These are phyloP conservation scores for Bembecia ichneumoniformis DNA, from an alignment of 2,888 invertebrate genomes.

Conservation along the genomic window DNA sequence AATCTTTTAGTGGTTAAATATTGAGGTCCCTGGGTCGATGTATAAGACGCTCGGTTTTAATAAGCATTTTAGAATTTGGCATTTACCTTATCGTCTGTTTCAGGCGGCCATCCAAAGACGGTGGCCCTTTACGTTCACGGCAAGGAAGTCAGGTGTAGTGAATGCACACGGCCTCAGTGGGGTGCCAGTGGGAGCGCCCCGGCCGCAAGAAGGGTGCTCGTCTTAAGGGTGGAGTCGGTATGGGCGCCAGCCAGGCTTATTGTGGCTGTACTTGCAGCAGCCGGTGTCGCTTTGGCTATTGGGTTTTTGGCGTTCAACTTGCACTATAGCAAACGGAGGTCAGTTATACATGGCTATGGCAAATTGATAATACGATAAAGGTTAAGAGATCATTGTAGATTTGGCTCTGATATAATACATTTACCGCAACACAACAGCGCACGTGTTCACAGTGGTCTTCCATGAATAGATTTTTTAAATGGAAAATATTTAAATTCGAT, in stretches of 20 bases:
- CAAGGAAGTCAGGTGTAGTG: constrained; percentile 75
- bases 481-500: too few species aligned
- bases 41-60: too few species aligned
- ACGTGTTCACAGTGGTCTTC: too few species aligned
- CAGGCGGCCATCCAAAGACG: constrained; percentile 78
- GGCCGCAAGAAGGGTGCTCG: constrained; percentile 82
- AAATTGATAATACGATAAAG: too few species aligned
- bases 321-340: constrained; percentile 85
- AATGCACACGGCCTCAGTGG: constrained; percentile 79
- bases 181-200: constrained; percentile 82
- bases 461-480: too few species aligned
- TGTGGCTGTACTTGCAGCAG: constrained; percentile 79
- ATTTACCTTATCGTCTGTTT: constrained; percentile 7
- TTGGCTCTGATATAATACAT: too few species aligned
- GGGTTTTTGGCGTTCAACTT: constrained; percentile 86
- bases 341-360: constrained; percentile 26
- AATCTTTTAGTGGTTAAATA: too few species aligned
- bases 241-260: constrained; percentile 82
- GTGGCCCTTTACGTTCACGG: constrained; percentile 80
- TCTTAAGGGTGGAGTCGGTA: constrained; percentile 82
- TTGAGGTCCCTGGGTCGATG: too few species aligned
- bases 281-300: constrained; percentile 82
- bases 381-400: too few species aligned
- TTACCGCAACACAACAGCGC: too few species aligned
- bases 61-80: too few species aligned